These are phyloP conservation scores for Pitangus sulphuratus DNA, from an alignment of 2,797 vertebrate genomes.

Conservation along the genomic window DNA sequence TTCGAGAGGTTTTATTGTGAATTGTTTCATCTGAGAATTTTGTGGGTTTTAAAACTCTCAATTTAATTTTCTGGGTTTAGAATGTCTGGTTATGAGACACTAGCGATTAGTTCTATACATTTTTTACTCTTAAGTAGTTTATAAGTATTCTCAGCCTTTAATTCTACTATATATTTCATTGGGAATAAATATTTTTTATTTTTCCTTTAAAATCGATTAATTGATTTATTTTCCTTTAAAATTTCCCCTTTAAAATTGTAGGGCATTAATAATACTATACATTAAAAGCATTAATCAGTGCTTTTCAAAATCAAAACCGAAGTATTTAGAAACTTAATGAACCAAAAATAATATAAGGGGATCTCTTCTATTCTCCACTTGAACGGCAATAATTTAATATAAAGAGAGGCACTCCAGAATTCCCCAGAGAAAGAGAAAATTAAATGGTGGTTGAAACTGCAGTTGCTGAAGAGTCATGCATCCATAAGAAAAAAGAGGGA, in stretches of 20 bases:
- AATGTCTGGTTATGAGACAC: background rate
- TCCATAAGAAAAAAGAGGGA: background rate
- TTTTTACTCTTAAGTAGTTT: background rate
- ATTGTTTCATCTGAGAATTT: background rate
- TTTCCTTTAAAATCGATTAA: background rate
- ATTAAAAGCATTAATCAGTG: conserved; percentile 34
- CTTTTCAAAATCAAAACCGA: conserved; percentile 11
- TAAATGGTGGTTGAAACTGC: background rate
- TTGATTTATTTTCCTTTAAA: too few species aligned
- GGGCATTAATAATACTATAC: background rate
- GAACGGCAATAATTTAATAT: conserved; percentile 58
- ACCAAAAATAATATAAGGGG: background rate
- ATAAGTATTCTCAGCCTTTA: background rate
- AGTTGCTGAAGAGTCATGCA: background rate
- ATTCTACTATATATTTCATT: background rate
- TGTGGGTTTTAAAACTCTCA: background rate
- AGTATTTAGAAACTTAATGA: conserved; percentile 51
- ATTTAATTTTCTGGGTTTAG: background rate
- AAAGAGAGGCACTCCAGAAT: background rate
- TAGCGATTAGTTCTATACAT: background rate
- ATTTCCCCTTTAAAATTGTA: background rate
- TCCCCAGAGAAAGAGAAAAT: conserved; percentile 20
- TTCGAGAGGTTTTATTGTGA: background rate
- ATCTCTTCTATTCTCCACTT: conserved; percentile 44
- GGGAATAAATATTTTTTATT: background rate